Conservation (phyloP, 2,797 vertebrate species). For the Hoplostethus mediterraneus region DNA sequence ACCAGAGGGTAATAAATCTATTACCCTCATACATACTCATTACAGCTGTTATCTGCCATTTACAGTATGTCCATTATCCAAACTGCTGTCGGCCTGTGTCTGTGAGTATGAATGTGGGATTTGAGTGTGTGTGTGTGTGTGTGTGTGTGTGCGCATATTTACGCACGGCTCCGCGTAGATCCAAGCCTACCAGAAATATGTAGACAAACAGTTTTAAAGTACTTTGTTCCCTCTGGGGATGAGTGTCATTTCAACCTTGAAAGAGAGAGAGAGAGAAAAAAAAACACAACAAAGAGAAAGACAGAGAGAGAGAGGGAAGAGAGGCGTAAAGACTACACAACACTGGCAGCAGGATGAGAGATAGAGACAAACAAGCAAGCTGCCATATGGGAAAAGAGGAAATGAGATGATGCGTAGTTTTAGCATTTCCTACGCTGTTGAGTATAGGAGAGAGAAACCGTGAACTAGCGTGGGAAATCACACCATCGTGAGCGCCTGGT, state of each 20-base stretch:
- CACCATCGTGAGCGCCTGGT: not conserved
- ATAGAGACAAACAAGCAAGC: not conserved
- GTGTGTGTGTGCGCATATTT: slow-evolving; percentile 14
- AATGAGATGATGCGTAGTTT: not conserved
- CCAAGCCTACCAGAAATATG: slow-evolving; percentile 26
- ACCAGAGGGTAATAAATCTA: slow-evolving; percentile 47
- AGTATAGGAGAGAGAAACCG: not conserved
- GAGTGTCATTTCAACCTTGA: slow-evolving; percentile 51
- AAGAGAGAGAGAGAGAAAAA: slow-evolving; percentile 6
- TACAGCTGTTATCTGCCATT: slow-evolving; percentile 48
- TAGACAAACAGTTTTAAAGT: slow-evolving; percentile 35
- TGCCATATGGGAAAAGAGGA: slow-evolving; percentile 1
- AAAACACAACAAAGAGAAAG: not conserved
- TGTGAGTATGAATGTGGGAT: slow-evolving; percentile 35
- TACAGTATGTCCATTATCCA: slow-evolving; percentile 56
- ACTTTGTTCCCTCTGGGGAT: slow-evolving; percentile 29
- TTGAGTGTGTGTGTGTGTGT: slow-evolving; percentile 32
- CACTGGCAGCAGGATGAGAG: too few relatives aligned
- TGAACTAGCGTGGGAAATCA: not conserved
- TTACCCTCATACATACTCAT: slow-evolving; percentile 44
- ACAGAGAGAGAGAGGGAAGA: not conserved
- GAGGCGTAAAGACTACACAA: not conserved
- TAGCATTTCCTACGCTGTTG: not conserved
- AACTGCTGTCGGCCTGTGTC: slow-evolving; percentile 42
- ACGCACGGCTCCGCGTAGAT: slow-evolving; percentile 35